Evolutionary conservation across 2,113 vertebrate species (phyloP).

Genomic region (Gymnobelideus leadbeateri): DNA sequence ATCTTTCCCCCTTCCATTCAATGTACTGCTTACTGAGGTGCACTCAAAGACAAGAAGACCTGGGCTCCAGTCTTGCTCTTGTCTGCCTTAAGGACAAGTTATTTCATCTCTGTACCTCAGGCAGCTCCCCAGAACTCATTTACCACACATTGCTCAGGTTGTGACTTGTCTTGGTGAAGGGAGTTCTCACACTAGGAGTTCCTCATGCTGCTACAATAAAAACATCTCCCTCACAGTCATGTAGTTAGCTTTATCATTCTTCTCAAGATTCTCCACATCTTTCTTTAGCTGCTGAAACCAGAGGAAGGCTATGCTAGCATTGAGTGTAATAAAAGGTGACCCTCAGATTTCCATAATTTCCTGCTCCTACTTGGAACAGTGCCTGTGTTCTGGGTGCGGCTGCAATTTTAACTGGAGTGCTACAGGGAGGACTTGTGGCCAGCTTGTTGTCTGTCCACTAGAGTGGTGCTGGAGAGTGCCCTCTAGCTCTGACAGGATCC

Average conservation of each 20-base stretch:
- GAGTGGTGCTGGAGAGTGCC: background rate
- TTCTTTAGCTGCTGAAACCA: background rate
- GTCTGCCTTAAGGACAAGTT: constrained; percentile 10
- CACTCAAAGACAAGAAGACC: background rate
- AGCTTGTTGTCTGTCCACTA: background rate
- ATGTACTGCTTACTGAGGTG: background rate
- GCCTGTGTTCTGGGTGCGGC: background rate
- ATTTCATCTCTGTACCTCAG: background rate
- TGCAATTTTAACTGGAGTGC: background rate
- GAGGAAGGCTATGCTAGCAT: background rate
- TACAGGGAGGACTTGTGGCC: background rate
- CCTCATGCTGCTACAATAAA: background rate
- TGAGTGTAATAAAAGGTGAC: background rate
- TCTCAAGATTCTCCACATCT: constrained; percentile 7
- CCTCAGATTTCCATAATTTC: background rate
- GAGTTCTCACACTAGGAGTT: background rate
- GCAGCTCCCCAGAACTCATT: background rate
- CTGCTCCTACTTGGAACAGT: constrained; percentile 1
- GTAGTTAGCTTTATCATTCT: constrained; percentile 14
- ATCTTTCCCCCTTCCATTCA: background rate
- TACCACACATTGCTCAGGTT: background rate
- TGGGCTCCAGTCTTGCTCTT: background rate
- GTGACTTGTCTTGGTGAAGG: background rate
- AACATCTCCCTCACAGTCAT: background rate
- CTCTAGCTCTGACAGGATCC: background rate